phyloP scores from a whole-genome alignment of 2,888 invertebrate genomes.

The Steinernema carpocapsae region DNA sequence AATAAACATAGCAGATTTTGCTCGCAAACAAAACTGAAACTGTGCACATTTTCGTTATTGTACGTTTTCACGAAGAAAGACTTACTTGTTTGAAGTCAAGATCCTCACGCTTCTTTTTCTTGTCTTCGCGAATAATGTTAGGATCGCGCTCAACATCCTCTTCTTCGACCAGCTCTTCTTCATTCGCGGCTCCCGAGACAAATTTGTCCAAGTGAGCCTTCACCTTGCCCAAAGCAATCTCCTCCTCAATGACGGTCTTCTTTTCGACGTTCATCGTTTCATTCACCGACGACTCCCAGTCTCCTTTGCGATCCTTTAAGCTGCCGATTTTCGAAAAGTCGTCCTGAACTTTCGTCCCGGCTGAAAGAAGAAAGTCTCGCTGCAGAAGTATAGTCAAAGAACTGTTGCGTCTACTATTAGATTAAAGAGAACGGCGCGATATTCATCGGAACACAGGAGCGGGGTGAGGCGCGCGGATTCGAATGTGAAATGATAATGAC shows the following conservation, averaged over 20 bases:
- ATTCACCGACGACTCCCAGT: conserved; percentile 60
- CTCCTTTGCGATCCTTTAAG: conserved; percentile 63
- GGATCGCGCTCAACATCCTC: conserved; percentile 55
- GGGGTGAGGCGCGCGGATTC: neutral
- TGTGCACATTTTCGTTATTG: conserved; percentile 40
- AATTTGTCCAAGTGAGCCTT: conserved; percentile 59
- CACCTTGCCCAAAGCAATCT: conserved; percentile 58
- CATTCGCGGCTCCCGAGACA: conserved; percentile 56
- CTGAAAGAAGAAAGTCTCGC: conserved; percentile 42
- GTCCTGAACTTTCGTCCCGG: conserved; percentile 62
- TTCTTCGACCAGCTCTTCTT: conserved; percentile 53
- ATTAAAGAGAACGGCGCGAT: conserved; percentile 28
- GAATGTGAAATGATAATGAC: conserved; percentile 23
- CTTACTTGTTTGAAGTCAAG: conserved; percentile 55
- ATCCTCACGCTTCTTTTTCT: conserved; percentile 52
- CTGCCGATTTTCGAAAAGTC: conserved; percentile 60
- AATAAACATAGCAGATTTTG: conserved; percentile 25
- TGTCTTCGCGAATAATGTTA: conserved; percentile 52
- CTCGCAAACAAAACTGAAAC: conserved; percentile 34
- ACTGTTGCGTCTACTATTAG: neutral
- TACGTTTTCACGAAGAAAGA: no score
- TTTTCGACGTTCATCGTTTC: conserved; percentile 55
- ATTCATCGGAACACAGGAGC: conserved; percentile 11
- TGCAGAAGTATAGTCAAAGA: neutral
- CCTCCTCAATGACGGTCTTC: conserved; percentile 54